A percentile compares a stretch with the other conserved stretches of the same genome.
These are phyloP conservation scores for Drosophila kambysellisi DNA, from an alignment of 2,888 invertebrate species.

Conservation along the genomic window DNA sequence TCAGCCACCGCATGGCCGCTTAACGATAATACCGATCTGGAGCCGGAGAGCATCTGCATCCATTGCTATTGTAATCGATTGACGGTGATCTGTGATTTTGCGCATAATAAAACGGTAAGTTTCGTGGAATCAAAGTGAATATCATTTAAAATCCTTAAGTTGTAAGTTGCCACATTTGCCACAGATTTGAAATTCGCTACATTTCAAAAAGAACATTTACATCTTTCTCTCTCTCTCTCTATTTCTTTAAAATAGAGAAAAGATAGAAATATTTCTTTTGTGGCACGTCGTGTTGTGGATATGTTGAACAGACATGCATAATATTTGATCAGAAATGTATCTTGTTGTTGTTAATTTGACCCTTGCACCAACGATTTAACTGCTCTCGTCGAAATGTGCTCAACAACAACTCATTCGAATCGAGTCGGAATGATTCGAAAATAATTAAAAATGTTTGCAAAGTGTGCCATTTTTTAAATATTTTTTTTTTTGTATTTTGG, in stretches of 20 bases:
- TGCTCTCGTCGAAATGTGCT: not conserved
- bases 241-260: not conserved
- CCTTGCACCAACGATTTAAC: not conserved
- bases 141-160: not conserved
- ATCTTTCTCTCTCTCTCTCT: not conserved
- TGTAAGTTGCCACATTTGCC: not conserved
- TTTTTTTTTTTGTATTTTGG: not conserved
- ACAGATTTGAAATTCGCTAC: not conserved
- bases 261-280: not conserved
- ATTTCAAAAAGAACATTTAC: not conserved
- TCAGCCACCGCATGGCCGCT: not conserved
- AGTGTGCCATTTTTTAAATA: constrained; percentile 3
- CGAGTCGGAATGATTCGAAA: not conserved
- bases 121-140: not conserved
- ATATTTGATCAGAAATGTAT: too few species aligned
- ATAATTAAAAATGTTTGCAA: constrained; percentile 1
- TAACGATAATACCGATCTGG: not conserved
- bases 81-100: constrained; percentile 32
- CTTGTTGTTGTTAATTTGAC: constrained; percentile 2
- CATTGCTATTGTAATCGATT: constrained; percentile 27
- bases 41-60: constrained; percentile 30
- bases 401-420: not conserved
- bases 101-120: constrained; percentile 47
- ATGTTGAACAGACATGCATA: not conserved
- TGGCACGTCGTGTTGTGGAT: too few species aligned